phyloP scores from a whole-genome alignment of 2,797 vertebrate species.

The Salarias fasciatus region DNA sequence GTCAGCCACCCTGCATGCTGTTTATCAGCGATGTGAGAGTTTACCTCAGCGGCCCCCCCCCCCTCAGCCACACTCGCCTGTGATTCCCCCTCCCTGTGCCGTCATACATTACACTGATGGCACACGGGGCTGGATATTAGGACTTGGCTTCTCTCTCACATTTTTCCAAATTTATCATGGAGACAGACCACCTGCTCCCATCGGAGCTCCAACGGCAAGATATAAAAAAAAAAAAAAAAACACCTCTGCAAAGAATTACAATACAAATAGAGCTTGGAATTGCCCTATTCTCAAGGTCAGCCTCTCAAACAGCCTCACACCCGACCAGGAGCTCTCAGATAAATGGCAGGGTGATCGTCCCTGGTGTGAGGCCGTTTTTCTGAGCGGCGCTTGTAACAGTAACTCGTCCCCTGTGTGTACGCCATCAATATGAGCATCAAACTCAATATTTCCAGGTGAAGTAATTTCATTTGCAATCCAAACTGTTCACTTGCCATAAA shows the following conservation, averaged over 20 bases:
- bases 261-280: constrained; percentile 56
- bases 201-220: constrained; percentile 19
- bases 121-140: constrained; percentile 25
- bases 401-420: background rate
- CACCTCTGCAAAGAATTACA: constrained; percentile 42
- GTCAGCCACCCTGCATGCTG: constrained; percentile 9
- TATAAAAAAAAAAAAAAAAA: constrained; percentile 21
- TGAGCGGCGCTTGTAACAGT: constrained; percentile 21
- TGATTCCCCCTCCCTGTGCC: constrained; percentile 11
- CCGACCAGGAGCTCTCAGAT: constrained; percentile 45
- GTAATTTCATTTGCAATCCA: constrained; percentile 10
- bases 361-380: constrained; percentile 41
- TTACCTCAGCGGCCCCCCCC: constrained; percentile 12
- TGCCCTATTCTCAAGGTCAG: constrained; percentile 37
- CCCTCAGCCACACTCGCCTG: constrained; percentile 11
- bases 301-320: constrained; percentile 9
- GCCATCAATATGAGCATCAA: constrained; percentile 7
- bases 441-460: constrained; percentile 20
- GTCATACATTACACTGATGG: constrained; percentile 29
- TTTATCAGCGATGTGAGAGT: constrained; percentile 5
- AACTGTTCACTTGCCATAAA: background rate
- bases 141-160: constrained; percentile 5
- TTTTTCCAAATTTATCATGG: constrained; percentile 28
- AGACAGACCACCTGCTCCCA: constrained; percentile 56
- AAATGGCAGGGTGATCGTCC: constrained; percentile 56